These are phyloP conservation scores for Clarias laeviceps DNA, from an alignment of 2,797 vertebrate genomes.

Conservation along the genomic window DNA sequence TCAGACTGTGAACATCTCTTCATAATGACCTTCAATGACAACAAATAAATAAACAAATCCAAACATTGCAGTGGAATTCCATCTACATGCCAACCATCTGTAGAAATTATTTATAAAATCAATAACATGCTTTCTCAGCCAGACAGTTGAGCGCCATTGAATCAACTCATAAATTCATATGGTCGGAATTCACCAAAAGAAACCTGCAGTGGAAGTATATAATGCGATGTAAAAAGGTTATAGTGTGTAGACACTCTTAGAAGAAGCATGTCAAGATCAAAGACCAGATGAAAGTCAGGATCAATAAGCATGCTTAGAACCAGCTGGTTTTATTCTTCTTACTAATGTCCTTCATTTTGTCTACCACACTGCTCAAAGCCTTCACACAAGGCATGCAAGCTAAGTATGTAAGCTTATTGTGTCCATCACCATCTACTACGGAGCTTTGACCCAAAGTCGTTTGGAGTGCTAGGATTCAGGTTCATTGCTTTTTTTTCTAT, in stretches of 20 bases:
- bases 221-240: neutral
- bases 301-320: slow-evolving; percentile 21
- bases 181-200: neutral
- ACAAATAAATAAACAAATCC: neutral
- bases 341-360: slow-evolving; percentile 30
- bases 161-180: neutral
- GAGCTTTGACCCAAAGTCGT: slow-evolving; percentile 57
- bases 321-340: neutral
- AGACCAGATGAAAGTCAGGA: slow-evolving; percentile 17
- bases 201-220: neutral
- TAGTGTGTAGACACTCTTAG: neutral
- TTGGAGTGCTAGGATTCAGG: slow-evolving; percentile 56
- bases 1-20: neutral
- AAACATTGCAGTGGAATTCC: neutral
- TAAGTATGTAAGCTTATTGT: neutral
- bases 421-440: slow-evolving; percentile 55
- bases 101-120: neutral
- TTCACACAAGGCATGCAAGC: neutral
- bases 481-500: slow-evolving; percentile 63
- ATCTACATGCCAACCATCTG: neutral
- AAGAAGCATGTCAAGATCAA: neutral
- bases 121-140: neutral
- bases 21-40: neutral
- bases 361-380: slow-evolving; percentile 46
- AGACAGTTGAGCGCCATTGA: too few relatives aligned